Evolutionary conservation across 2,113 vertebrate species (phyloP).

Genomic region (Corythornis vintsioides): DNA sequence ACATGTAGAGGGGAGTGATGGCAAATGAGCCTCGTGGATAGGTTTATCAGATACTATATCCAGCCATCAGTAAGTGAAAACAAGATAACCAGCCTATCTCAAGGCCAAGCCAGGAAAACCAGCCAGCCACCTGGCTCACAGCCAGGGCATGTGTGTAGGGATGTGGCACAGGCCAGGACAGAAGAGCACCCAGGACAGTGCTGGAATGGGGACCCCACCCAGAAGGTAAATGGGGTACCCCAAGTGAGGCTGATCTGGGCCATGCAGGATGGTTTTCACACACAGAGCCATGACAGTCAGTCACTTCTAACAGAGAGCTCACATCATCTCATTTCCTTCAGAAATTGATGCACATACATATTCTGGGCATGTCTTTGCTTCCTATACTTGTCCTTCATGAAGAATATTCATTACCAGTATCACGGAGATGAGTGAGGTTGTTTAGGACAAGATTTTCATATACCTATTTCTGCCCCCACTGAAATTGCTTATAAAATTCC

Average conservation of each 20-base stretch:
- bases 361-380: background rate
- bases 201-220: background rate
- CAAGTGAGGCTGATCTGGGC: background rate
- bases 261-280: background rate
- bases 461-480: background rate
- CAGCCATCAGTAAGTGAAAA: background rate
- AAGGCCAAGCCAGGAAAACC: background rate
- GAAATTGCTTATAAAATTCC: background rate
- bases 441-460: background rate
- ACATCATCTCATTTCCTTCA: background rate
- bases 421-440: background rate
- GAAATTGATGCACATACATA: background rate
- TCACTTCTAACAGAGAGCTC: background rate
- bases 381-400: background rate
- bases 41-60: too few species aligned
- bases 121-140: fast-evolving
- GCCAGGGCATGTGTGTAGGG: background rate
- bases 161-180: background rate
- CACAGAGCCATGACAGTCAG: background rate
- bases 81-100: background rate
- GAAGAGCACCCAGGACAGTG: background rate
- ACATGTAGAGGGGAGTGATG: fast-evolving
- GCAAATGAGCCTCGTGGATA: background rate
- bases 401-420: background rate
- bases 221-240: background rate